phyloP scores from a whole-genome alignment of 2,797 vertebrate species.

The Tadarida brasiliensis region DNA sequence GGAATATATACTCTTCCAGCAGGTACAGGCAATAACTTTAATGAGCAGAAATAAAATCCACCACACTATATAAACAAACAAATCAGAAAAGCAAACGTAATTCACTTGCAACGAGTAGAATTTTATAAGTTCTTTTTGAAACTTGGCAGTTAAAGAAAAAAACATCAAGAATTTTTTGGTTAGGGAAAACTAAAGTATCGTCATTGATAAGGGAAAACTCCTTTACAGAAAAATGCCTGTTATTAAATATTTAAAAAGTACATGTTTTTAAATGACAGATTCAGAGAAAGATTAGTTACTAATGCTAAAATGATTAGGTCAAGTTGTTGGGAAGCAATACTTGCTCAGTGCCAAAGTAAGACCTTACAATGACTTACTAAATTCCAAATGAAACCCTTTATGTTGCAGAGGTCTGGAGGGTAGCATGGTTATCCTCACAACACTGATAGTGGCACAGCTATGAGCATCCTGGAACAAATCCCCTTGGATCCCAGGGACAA shows the following conservation, averaged over 20 bases:
- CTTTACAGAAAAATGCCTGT: neutral
- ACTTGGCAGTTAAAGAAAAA: neutral
- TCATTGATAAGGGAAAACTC: neutral
- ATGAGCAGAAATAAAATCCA: neutral
- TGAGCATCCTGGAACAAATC: too few species aligned
- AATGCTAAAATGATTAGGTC: neutral
- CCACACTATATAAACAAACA: neutral
- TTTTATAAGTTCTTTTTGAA: neutral
- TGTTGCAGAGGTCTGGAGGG: neutral
- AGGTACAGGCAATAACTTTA: neutral
- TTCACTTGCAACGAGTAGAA: neutral
- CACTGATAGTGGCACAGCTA: neutral
- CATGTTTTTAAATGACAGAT: neutral
- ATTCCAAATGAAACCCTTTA: neutral
- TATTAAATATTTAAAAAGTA: neutral
- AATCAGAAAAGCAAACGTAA: neutral
- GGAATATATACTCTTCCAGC: neutral
- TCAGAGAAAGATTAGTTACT: neutral
- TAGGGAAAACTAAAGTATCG: neutral
- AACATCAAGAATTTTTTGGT: neutral
- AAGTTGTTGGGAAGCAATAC: neutral
- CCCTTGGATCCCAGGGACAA: too few species aligned
- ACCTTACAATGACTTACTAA: neutral
- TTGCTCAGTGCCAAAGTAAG: neutral
- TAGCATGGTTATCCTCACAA: neutral